Evolutionary conservation across 2,888 invertebrate genomes (phyloP).

Genomic region (Drosophila infuscata): DNA sequence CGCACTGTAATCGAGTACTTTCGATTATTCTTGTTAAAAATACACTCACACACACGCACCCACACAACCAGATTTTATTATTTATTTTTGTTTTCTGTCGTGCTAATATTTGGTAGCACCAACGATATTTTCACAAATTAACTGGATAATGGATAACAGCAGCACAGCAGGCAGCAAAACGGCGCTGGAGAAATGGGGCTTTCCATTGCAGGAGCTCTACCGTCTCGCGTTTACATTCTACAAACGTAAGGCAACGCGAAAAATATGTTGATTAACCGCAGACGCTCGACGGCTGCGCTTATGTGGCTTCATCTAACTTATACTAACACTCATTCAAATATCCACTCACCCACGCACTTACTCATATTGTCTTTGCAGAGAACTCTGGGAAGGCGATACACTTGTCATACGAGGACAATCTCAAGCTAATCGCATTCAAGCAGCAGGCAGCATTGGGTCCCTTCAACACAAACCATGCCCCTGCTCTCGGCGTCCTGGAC

Average conservation of each 20-base stretch:
- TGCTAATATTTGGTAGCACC: conserved; percentile 40
- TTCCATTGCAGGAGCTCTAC: conserved; percentile 92
- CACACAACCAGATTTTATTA: conserved; percentile 52
- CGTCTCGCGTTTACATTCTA: conserved; percentile 95
- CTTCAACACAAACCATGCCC: conserved; percentile 89
- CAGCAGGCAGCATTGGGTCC: conserved; percentile 96
- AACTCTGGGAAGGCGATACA: conserved; percentile 99
- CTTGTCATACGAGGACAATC: conserved; percentile 96
- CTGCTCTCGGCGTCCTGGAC: conserved; percentile 96
- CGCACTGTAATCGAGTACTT: conserved; percentile 4
- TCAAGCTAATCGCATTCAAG: conserved; percentile 95
- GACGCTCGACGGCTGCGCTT: conserved; percentile 8
- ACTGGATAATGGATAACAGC: conserved; percentile 21
- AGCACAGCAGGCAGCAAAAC: conserved; percentile 25
- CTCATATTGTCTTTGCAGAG: conserved; percentile 87
- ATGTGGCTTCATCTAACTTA: conserved; percentile 40
- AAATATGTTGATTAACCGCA: conserved; percentile 9
- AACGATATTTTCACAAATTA: conserved; percentile 18
- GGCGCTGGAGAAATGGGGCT: conserved; percentile 87
- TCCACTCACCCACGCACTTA: background rate
- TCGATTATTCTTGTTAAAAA: conserved; percentile 17
- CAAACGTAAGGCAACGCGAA: conserved; percentile 90
- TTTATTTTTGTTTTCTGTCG: conserved; percentile 74
- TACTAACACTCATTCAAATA: background rate
- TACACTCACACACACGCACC: conserved; percentile 26